phyloP scores from a whole-genome alignment of 2,797 vertebrate species.

The Chromis chromis region DNA sequence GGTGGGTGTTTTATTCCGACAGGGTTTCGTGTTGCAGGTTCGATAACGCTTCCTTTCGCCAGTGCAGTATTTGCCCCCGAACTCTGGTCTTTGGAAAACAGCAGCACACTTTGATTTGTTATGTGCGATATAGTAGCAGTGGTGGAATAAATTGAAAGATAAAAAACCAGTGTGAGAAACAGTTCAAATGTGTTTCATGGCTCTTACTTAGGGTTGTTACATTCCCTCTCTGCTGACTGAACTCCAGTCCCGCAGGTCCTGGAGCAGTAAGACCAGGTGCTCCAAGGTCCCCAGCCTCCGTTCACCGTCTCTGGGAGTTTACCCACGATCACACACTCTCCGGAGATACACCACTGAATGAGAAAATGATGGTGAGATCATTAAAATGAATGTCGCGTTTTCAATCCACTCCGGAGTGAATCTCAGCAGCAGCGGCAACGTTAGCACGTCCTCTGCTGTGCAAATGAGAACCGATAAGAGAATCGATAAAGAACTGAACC shows the following conservation, averaged over 20 bases:
- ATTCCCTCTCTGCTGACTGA: constrained; percentile 92
- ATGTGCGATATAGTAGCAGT: neutral
- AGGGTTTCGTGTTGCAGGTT: constrained; percentile 90
- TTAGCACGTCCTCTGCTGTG: too few species aligned
- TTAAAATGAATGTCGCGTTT: too few species aligned
- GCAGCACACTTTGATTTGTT: neutral
- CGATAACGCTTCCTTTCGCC: constrained; percentile 95
- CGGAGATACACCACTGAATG: constrained; percentile 94
- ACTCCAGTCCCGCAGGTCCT: constrained; percentile 94
- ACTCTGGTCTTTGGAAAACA: constrained; percentile 88
- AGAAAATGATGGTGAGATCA: constrained; percentile 10
- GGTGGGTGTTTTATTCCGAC: constrained; percentile 82
- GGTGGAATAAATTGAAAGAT: neutral
- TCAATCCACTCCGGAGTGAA: too few species aligned
- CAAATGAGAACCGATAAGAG: too few species aligned
- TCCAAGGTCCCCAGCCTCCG: constrained; percentile 94
- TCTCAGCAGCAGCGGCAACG: too few species aligned
- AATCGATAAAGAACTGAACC: too few species aligned
- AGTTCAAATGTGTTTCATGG: neutral
- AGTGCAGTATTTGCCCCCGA: constrained; percentile 95
- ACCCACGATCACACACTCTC: constrained; percentile 95
- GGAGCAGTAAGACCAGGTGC: constrained; percentile 93
- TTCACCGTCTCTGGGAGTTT: constrained; percentile 94
- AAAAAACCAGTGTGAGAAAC: neutral
- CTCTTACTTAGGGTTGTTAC: constrained; percentile 93